Evolutionary conservation across 2,797 vertebrate genomes (phyloP).

Genomic region (Lerista edwardsae): DNA sequence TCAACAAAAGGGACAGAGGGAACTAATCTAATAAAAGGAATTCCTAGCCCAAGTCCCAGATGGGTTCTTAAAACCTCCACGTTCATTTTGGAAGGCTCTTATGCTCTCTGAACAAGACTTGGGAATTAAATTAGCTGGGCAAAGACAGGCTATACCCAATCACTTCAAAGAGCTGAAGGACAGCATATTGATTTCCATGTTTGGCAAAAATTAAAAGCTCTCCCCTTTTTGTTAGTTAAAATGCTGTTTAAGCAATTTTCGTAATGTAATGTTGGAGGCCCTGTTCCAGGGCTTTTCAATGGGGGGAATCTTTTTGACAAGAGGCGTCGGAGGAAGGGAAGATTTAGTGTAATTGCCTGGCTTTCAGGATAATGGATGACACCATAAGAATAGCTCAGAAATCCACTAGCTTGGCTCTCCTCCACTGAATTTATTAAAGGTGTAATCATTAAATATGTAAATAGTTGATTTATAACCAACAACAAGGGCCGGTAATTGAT

Average conservation of each 20-base stretch:
- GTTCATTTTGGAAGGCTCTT: constrained; percentile 63
- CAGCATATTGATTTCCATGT: constrained; percentile 80
- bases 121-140: constrained; percentile 72
- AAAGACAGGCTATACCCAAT: constrained; percentile 59
- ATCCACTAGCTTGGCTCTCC: constrained; percentile 51
- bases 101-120: constrained; percentile 46
- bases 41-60: constrained; percentile 66
- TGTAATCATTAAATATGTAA: constrained; percentile 78
- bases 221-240: constrained; percentile 76
- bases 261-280: constrained; percentile 68
- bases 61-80: constrained; percentile 63
- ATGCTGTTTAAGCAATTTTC: constrained; percentile 76
- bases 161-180: constrained; percentile 75
- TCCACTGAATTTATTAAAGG: constrained; percentile 73
- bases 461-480: constrained; percentile 72
- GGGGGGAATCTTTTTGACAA: constrained; percentile 60
- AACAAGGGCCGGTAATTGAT: constrained; percentile 65
- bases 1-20: constrained; percentile 64
- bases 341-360: constrained; percentile 68
- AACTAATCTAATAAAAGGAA: constrained; percentile 78
- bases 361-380: constrained; percentile 68
- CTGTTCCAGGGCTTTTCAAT: constrained; percentile 55
- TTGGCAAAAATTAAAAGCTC: constrained; percentile 79
- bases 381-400: constrained; percentile 54
- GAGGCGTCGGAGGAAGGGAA: constrained; percentile 50